Evolutionary conservation across 2,888 invertebrate species (phyloP), one percentile per base, ranked within the genome.

Genomic region (Dicyrtomina minuta): DNA sequence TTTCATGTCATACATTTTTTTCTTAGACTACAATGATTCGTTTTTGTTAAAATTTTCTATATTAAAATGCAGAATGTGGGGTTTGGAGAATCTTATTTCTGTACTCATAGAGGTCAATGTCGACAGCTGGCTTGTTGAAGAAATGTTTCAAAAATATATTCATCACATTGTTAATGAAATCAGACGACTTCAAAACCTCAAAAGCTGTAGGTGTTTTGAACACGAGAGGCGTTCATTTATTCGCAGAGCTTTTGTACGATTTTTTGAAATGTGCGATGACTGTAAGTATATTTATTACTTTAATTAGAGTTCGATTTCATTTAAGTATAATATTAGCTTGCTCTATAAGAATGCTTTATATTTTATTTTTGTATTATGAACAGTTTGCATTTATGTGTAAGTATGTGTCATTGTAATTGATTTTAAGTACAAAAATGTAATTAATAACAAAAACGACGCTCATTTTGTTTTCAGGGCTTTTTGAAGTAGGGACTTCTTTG

Each of bases 401-500:
- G n/a, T n/a, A 13, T 53, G 15, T 53, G 22, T 33, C 33, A 33
- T 33, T 33, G 33, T 33, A n/a, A n/a, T n/a, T n/a, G n/a, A n/a
- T n/a, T n/a, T n/a, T n/a, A n/a, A n/a, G n/a, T n/a, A n/a, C n/a
- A n/a, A n/a, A n/a, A n/a, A n/a, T n/a, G n/a, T n/a, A n/a, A n/a
- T n/a, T n/a, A n/a, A n/a, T n/a, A n/a, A n/a, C n/a, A n/a, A n/a
- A n/a, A n/a, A n/a, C n/a, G n/a, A n/a, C n/a, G 56, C 33, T 26
- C 26, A 5, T 55, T 27, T 17, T 15, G 1, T 39, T 24, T 51
- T 43, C 56, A 75, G 75, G 69, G 71, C 59, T 75, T 27, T 71
- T 59, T 20, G 67, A 66, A 22, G 60, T 74, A 26, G 75, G 75
- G n/a, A 72, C 68, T 8, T 70, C 72, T 12, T 55, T 75, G 44